Evolutionary conservation across 2,888 invertebrate genomes (phyloP), one percentile per base, ranked within the genome.

Genomic region (Caenorhabditis angaria): DNA sequence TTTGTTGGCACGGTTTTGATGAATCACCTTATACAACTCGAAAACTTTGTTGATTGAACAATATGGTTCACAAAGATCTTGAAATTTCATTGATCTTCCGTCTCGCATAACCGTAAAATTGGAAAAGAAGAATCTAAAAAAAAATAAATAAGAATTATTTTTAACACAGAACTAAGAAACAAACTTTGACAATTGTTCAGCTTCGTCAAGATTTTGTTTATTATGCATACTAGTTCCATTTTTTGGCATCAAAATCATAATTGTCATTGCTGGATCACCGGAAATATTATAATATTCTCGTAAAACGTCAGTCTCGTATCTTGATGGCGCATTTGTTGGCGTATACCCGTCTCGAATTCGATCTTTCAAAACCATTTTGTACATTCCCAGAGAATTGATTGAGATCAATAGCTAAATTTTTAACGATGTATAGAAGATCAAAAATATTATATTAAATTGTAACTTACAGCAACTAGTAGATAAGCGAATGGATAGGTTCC

Each of bases 311-410:
- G 50, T 22, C 0, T n/a, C 18, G 41, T 56, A 27, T 20, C 24
- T 54, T n/a, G 83, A 83, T 27, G 85, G 85, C 20, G 86, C 85
- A 66, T 87, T 85, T 35, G 80, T 78, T 10, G 86, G 86, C 18
- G 86, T 86, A 76, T 86, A 86, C 35, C 86, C 86, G 64, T 86
- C 86, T 10, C 85, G 82, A 41, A 86, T 85, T 48, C 82, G 72
- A 67, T 86, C 86, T 75, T 82, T 82, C 56, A 82, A 67, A 28
- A 76, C 71, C 70, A 82, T 80, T 29, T 62, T 65, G 58, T 74
- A 75, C 80, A 80, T 80, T 62, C 78, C 80, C 50, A 68, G 47
- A 22, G 76, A 72, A 69, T 72, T 78, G 41, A 70, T 58, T 28
- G 78, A 78, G 60, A 78, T 72, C 61, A 78, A 56, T 29, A 70